Evolutionary conservation across 2,113 vertebrate species (phyloP).

Genomic region (Isurus oxyrinchus): DNA sequence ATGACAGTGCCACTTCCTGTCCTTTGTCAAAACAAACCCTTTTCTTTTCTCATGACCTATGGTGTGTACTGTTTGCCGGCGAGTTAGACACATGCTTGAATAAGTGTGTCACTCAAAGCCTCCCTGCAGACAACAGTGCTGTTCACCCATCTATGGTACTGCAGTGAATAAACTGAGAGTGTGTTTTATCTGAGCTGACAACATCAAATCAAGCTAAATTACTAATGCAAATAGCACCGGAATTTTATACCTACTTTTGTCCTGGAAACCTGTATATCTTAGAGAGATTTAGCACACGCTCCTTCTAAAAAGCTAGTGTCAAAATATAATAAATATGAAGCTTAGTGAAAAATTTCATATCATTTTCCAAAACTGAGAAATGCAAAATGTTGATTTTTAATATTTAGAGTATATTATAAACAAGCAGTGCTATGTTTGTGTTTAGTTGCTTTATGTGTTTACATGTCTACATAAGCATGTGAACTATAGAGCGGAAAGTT

Average conservation of each 20-base stretch:
- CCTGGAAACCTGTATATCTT: not conserved
- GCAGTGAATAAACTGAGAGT: not conserved
- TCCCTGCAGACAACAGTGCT: not conserved
- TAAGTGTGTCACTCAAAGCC: slow-evolving; percentile 17
- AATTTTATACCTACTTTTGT: not conserved
- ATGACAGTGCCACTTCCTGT: slow-evolving; percentile 22
- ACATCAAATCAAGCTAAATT: slow-evolving; percentile 15
- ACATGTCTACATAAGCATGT: not conserved
- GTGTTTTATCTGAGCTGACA: not conserved
- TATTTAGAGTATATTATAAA: not conserved
- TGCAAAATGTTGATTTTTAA: not conserved
- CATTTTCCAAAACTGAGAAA: not conserved
- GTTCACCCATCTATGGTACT: not conserved
- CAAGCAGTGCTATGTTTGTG: not conserved
- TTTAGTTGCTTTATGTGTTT: not conserved
- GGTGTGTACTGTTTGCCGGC: not conserved
- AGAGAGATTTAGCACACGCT: not conserved
- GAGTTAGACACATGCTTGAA: slow-evolving; percentile 19
- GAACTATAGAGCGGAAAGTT: not conserved
- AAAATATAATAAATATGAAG: not conserved
- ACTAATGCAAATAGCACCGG: not conserved
- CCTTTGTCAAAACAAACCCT: slow-evolving; percentile 12
- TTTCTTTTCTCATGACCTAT: slow-evolving; percentile 30
- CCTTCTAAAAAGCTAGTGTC: not conserved
- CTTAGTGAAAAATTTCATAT: not conserved